These are phyloP conservation scores for Horisme vitalbata DNA, from an alignment of 2,888 invertebrate species.

Conservation along the genomic window DNA sequence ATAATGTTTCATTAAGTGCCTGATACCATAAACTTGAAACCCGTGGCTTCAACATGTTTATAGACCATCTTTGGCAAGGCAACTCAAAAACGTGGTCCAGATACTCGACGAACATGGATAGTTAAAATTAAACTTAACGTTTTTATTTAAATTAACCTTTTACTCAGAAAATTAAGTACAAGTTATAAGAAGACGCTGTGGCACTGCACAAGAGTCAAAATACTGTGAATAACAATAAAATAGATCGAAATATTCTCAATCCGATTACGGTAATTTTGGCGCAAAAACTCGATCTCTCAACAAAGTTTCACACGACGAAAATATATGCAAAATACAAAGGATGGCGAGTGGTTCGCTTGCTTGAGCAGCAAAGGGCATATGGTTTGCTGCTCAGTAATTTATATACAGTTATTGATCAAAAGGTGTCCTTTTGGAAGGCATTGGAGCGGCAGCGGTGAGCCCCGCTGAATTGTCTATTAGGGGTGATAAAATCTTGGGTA, in stretches of 20 bases:
- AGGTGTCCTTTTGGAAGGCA: constrained; percentile 79
- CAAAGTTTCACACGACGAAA: constrained; percentile 42
- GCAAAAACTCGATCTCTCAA: constrained; percentile 7
- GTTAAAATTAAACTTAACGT: too few species aligned
- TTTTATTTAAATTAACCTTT: too few species aligned
- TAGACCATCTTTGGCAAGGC: too few species aligned
- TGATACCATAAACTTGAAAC: too few species aligned
- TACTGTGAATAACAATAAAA: too few species aligned
- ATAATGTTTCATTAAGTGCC: too few species aligned
- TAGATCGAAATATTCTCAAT: not conserved
- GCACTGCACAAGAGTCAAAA: too few species aligned
- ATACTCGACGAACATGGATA: too few species aligned
- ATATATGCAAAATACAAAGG: constrained; percentile 62
- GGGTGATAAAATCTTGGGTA: constrained; percentile 77
- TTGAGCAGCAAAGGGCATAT: constrained; percentile 78
- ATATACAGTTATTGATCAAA: constrained; percentile 83
- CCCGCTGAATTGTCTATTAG: constrained; percentile 71
- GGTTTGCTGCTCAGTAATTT: constrained; percentile 66
- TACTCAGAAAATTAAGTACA: too few species aligned
- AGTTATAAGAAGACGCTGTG: too few species aligned
- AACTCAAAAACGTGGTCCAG: too few species aligned
- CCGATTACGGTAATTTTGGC: not conserved
- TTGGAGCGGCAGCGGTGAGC: constrained; percentile 65
- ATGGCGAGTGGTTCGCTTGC: constrained; percentile 62
- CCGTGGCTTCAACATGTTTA: too few species aligned